phyloP scores from a whole-genome alignment of 2,888 invertebrate genomes.

The Apamea monoglypha region DNA sequence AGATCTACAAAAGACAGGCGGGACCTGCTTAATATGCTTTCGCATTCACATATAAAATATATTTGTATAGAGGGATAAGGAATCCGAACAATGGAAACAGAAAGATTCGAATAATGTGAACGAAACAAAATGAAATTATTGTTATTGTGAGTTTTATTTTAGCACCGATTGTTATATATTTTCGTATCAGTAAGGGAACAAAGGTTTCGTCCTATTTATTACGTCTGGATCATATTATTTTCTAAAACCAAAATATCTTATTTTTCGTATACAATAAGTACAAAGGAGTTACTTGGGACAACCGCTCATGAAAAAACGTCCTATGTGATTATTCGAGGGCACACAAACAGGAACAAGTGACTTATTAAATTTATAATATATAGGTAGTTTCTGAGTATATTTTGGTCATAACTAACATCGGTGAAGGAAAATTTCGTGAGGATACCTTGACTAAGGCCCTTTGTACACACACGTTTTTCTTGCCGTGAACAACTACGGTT shows the following conservation, averaged over 20 bases:
- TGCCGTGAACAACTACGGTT: too few relatives aligned
- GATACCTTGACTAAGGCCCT: too few relatives aligned
- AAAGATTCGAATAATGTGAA: neutral
- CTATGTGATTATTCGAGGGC: neutral
- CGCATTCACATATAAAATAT: too few relatives aligned
- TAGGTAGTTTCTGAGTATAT: too few relatives aligned
- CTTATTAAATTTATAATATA: too few relatives aligned
- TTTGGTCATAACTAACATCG: too few relatives aligned
- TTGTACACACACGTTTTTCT: too few relatives aligned
- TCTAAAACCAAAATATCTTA: neutral
- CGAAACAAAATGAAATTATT: constrained; percentile 5
- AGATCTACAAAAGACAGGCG: too few relatives aligned
- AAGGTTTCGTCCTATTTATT: neutral
- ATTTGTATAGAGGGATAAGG: too few relatives aligned
- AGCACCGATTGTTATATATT: constrained; percentile 13
- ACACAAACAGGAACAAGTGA: neutral
- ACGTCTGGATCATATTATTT: neutral
- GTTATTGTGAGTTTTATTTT: constrained; percentile 18
- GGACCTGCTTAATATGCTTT: too few relatives aligned
- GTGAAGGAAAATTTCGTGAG: too few relatives aligned
- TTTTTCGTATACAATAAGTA: neutral
- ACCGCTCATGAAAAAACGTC: neutral
- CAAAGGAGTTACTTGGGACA: neutral
- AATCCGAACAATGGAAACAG: neutral
- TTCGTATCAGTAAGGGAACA: neutral